These are phyloP conservation scores for Ptilorrhoa leucosticta DNA, from an alignment of 2,113 vertebrate genomes.

Conservation along the genomic window DNA sequence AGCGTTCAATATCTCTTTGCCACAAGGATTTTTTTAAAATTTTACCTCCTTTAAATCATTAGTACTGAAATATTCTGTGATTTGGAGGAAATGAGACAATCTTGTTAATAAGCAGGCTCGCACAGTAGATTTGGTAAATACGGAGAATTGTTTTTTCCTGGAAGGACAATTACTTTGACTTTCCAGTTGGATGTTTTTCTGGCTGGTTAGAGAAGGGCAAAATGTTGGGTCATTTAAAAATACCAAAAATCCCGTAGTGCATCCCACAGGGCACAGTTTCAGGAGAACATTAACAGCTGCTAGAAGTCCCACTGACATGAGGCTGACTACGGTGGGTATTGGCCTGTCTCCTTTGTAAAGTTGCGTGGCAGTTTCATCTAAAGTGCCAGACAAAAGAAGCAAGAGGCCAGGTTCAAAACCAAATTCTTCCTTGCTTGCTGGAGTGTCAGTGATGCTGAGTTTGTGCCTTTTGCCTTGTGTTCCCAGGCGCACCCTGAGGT, in stretches of 20 bases:
- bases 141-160: background rate
- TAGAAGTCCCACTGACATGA: background rate
- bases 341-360: background rate
- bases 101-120: background rate
- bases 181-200: background rate
- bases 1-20: background rate
- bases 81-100: background rate
- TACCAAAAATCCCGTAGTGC: background rate
- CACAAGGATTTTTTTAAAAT: background rate
- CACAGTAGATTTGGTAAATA: background rate
- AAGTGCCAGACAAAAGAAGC: background rate
- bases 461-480: background rate
- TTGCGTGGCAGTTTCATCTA: background rate
- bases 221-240: background rate
- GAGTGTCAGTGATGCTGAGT: background rate
- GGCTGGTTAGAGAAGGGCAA: background rate
- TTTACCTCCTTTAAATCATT: background rate
- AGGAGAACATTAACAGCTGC: background rate
- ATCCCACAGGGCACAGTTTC: background rate
- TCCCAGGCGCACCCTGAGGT: background rate
- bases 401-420: background rate
- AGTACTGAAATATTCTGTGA: background rate
- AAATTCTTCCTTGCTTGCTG: background rate
- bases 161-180: background rate
- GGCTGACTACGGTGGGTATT: background rate